Conservation (phyloP, 92 coral and sea anemone genomes). For the Actinostola sp. region DNA sequence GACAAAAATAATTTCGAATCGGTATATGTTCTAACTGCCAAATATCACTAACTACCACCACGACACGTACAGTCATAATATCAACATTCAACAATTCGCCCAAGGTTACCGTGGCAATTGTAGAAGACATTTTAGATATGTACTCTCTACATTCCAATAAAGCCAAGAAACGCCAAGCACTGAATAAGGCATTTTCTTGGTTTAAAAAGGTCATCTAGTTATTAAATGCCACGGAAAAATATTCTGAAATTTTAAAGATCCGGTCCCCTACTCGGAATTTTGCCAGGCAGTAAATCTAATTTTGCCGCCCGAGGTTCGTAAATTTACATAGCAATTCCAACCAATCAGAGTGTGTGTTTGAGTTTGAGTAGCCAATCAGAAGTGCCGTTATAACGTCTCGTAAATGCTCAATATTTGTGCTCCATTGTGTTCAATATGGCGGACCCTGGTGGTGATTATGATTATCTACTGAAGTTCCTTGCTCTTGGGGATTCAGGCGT, state of each 20-base stretch:
- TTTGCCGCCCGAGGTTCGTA: conserved; percentile 32
- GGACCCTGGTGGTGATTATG: conserved; percentile 89
- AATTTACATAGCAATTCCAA: conserved; percentile 4
- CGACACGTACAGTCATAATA: neutral
- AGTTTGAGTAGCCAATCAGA: conserved; percentile 60
- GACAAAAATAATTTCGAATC: too few species aligned
- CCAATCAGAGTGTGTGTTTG: conserved; percentile 45
- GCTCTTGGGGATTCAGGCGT: conserved; percentile 98
- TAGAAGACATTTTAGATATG: neutral
- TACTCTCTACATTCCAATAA: too few species aligned
- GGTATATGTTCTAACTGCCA: neutral
- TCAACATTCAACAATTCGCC: neutral
- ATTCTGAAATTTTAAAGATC: neutral
- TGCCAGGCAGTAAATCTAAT: conserved; percentile 11
- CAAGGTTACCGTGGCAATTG: neutral
- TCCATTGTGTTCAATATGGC: conserved; percentile 73
- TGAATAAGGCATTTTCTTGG: too few species aligned
- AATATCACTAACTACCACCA: neutral
- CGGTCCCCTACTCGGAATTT: neutral
- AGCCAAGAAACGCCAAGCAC: too few species aligned
- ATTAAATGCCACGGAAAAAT: neutral
- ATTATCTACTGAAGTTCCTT: conserved; percentile 88
- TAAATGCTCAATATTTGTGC: conserved; percentile 4
- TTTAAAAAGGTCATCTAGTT: too few species aligned
- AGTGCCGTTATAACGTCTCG: conserved; percentile 58